Percentiles rank a stretch among this genome's conserved stretches.
Conservation (phyloP, 2,888 invertebrate species). For the Orthosia cruda region DNA sequence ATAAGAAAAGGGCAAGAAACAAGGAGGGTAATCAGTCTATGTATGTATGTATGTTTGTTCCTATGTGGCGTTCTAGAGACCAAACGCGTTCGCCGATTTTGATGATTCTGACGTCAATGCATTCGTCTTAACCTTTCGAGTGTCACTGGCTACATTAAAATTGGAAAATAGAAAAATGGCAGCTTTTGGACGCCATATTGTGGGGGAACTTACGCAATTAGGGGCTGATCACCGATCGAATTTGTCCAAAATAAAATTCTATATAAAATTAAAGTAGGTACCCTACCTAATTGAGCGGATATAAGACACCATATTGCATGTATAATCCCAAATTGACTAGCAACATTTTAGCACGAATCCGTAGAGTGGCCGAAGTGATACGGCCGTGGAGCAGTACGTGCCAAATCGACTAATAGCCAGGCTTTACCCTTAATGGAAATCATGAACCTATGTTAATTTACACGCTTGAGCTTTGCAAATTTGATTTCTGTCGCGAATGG, state of each 20-base stretch:
- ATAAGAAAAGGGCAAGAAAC: neutral
- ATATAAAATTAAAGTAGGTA: neutral
- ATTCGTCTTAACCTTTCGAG: no score
- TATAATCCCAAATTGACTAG: neutral
- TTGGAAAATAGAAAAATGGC: no score
- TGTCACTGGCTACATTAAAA: no score
- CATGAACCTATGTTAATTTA: slow-evolving; percentile 41
- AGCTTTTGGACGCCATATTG: no score
- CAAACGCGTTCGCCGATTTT: no score
- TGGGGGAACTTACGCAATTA: no score
- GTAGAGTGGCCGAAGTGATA: slow-evolving; percentile 5
- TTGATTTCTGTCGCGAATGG: slow-evolving; percentile 25
- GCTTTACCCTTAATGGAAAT: slow-evolving; percentile 53
- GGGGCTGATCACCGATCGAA: neutral
- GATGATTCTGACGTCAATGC: no score
- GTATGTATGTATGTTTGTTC: no score
- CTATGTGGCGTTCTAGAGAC: no score
- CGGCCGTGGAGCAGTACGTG: slow-evolving; percentile 40
- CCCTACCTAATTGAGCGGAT: neutral
- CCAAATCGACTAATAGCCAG: slow-evolving; percentile 37
- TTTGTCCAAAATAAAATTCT: neutral
- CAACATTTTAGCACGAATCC: slow-evolving; percentile 20
- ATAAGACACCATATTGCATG: neutral
- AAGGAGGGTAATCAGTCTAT: no score
- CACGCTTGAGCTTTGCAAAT: slow-evolving; percentile 31